These are phyloP conservation scores for Pitangus sulphuratus DNA, from an alignment of 2,797 vertebrate species.

Conservation along the genomic window DNA sequence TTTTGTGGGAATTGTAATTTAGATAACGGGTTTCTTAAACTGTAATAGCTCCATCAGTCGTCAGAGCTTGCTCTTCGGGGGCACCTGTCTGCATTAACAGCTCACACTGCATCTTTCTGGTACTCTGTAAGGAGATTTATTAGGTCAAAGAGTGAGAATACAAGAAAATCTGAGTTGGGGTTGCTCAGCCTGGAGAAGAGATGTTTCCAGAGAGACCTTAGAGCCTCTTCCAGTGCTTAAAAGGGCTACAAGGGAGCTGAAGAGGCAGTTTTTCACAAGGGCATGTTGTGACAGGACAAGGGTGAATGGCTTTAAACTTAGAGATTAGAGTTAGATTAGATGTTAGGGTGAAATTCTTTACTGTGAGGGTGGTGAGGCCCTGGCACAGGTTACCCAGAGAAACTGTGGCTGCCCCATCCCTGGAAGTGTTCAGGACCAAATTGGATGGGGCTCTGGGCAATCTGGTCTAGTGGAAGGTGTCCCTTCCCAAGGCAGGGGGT, in stretches of 20 bases:
- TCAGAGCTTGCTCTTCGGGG: not conserved
- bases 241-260: not conserved
- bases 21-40: not conserved
- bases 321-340: not conserved
- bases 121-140: not conserved
- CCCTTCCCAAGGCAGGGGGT: not conserved
- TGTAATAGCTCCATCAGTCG: not conserved
- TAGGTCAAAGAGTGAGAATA: not conserved
- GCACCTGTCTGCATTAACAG: not conserved
- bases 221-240: not conserved
- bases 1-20: not conserved
- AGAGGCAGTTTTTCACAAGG: not conserved
- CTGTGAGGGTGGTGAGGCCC: not conserved
- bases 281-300: not conserved
- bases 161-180: not conserved
- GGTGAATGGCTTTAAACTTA: not conserved
- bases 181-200: not conserved
- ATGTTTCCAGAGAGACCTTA: not conserved
- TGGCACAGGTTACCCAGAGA: not conserved
- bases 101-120: not conserved
- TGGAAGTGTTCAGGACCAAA: not conserved
- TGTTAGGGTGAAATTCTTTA: not conserved
- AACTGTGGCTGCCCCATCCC: not conserved
- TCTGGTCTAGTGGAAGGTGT: not conserved
- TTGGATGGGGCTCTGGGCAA: not conserved